Conservation (phyloP, 2,797 vertebrate species). For the Anomalospiza imberbis region DNA sequence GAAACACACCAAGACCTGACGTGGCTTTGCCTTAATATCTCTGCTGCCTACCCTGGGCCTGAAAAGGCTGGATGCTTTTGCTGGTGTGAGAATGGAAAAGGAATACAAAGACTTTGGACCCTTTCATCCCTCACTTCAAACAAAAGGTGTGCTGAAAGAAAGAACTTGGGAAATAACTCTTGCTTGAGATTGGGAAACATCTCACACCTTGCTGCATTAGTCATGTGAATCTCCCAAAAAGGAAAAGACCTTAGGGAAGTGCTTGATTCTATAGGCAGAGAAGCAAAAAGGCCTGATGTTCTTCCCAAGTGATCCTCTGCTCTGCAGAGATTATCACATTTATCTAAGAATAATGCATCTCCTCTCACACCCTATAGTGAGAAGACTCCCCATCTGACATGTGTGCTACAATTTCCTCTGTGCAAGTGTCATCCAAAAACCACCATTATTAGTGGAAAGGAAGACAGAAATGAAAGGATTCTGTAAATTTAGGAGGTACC, state of each 20-base stretch:
- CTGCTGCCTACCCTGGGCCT: not conserved
- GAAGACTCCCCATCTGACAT: accelerated
- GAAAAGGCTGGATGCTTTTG: not conserved
- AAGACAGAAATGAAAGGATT: not conserved
- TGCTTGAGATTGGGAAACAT: not conserved
- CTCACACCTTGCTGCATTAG: accelerated
- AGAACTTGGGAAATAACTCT: not conserved
- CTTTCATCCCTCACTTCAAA: not conserved
- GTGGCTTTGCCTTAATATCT: not conserved
- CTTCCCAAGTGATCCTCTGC: not conserved
- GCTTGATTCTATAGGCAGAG: not conserved
- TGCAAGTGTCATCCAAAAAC: not conserved
- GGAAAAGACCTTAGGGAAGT: not conserved
- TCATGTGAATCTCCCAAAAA: not conserved
- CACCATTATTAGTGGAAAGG: not conserved
- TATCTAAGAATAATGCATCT: not conserved
- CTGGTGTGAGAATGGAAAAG: not conserved
- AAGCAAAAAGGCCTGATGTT: accelerated
- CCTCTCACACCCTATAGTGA: accelerated
- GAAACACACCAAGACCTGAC: not conserved
- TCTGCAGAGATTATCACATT: not conserved
- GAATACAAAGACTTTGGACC: not conserved
- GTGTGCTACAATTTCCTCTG: not conserved
- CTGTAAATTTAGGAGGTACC: not conserved
- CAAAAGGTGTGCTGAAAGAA: not conserved